Evolutionary conservation across 2,113 vertebrate genomes (phyloP).

Genomic region (Ginglymostoma cirratum): DNA sequence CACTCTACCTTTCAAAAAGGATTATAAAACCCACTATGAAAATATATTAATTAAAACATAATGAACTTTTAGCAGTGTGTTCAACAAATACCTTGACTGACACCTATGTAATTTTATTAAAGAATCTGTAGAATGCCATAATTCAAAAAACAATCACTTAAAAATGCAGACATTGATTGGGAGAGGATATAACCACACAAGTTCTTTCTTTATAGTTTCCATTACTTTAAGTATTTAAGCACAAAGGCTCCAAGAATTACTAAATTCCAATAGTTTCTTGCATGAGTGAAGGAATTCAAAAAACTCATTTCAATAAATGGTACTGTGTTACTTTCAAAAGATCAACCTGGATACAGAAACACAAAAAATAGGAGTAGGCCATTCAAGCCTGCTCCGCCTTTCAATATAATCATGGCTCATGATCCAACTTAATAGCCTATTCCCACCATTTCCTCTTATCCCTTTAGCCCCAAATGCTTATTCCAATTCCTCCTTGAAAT

Average conservation of each 20-base stretch:
- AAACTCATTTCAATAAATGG: neutral
- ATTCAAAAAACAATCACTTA: too few relatives aligned
- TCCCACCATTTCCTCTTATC: too few relatives aligned
- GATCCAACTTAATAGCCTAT: too few relatives aligned
- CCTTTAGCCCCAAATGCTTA: too few relatives aligned
- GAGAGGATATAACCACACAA: neutral
- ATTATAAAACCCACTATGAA: neutral
- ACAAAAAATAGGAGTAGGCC: too few relatives aligned
- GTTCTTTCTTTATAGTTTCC: neutral
- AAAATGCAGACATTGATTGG: neutral
- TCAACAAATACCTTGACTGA: neutral
- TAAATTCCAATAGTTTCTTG: neutral
- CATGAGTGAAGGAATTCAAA: neutral
- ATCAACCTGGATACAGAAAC: too few relatives aligned
- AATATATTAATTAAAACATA: neutral
- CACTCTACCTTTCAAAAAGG: neutral
- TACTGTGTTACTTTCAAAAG: neutral
- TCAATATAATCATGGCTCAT: too few relatives aligned
- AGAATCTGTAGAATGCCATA: neutral
- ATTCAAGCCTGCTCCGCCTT: too few relatives aligned
- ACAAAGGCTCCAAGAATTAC: neutral
- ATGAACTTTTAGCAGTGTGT: neutral
- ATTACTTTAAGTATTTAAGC: neutral
- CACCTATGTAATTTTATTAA: neutral
- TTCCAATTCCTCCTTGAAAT: too few relatives aligned